Base-by-base conservation (phyloP, 2,113 vertebrate genomes). In the Ceyx melanurus region DNA sequence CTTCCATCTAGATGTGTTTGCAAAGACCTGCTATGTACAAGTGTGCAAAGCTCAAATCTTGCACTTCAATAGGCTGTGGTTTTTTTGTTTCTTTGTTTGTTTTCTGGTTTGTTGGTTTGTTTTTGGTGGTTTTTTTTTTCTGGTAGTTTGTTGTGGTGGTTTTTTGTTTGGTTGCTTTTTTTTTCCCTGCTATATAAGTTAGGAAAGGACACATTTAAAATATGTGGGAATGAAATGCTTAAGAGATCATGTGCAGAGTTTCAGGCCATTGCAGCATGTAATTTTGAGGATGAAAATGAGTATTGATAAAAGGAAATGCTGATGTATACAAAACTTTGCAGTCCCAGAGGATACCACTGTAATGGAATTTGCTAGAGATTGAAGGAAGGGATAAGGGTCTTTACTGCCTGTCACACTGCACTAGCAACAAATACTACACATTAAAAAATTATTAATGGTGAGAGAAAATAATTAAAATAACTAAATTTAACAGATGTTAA, bases 401-500 rank as follows among this genome's bases (percentile, higher is more conserved):
- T 45, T 86, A 23, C 50, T 82, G 62, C 74, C 57, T 95, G 87
- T 86, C 89, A 78, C 73, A 72, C 65, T 87, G 71, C 66, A 72
- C 73, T 87, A 90, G 72, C 61, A 86, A 82, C 33, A 93, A 95
- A 87, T 68, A 73, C 45, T 81, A 71, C 71, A 87, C 17, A 67
- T 93, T 94, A 85, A 3, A 85, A 95, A 89, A 82, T 90, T 64
- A 96, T 94, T 92, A 95, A 96, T 94, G 54, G 29, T 76, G 87
- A 85, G 71, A 92, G 33, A 51, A 66, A 92, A 70, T 88, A 67
- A 97, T 94, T 77, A 35, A 53, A 51, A 26, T 23, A 65, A 85
- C 67, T 92, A 61, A 79, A 95, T 97, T 95, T 92, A 92, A 87
- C 85, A 89, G 79, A 81, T 85, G 85, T 82, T 96, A 95, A 94